Base-by-base conservation (phyloP, 2,888 invertebrate genomes). In the Cerastis rubricosa region DNA sequence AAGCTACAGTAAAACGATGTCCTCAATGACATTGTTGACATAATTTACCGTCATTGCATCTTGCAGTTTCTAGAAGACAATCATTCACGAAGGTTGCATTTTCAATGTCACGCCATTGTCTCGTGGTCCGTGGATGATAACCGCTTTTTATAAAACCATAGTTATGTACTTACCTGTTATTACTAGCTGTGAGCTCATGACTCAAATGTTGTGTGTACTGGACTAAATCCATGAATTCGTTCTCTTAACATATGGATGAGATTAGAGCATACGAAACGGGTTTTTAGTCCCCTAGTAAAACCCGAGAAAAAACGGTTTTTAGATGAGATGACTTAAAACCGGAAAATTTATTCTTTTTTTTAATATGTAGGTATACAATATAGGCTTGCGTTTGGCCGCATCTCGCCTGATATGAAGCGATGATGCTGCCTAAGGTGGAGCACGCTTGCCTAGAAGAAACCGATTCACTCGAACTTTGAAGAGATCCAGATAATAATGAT, bases 21-120 rank as follows among this genome's bases (percentile, higher is more conserved):
- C 49, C 68, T 22, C 64, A 83, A 85, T 84, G 71, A 65, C 78
- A 80, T 70, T 74, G 64, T 65, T 67, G 78, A 80, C 77, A 84
- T 84, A 68, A 83, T 90, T 90, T 89, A 80, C 87, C 88, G 86
- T 85, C 87, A 89, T 88, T 88, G 89, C 90, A 90, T 88, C 85
- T 90, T 89, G 89, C 90, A 88, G 83, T 88, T 87, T 83, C 75
- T 74, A 85, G 82, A 79, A 84, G 77, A 86, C 85, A 89, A 90
- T 90, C 85, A 87, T 88, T 85, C 81, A 87, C 87, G 81, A 90
- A 83, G 87, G 90, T 89, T 94, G 94, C 93, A 92, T 91, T 92
- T 90, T 93, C 95, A 95, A 94, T 94, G 95, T 90, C 95, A 92
- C 78, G 85, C 91, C 85, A 94, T 94, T 95, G 94, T 94, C 88